These are phyloP conservation scores for Phalloptychus januarius DNA, from an alignment of 2,797 vertebrate genomes.

Conservation along the genomic window DNA sequence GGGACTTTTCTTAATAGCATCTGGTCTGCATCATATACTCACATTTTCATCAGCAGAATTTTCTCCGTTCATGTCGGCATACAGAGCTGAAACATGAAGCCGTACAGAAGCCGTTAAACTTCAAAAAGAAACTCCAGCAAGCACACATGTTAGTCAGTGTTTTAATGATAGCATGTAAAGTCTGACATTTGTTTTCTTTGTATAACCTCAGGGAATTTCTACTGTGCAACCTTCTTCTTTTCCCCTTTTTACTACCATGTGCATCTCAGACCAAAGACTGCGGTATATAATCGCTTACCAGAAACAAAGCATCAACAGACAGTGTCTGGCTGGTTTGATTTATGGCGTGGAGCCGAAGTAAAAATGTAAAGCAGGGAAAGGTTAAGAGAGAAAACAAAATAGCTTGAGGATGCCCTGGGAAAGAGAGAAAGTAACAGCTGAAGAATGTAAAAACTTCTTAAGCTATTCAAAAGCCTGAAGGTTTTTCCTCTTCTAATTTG, in stretches of 20 bases:
- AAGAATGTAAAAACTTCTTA: not conserved
- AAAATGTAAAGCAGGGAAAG: slow-evolving; percentile 30
- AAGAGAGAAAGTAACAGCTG: not conserved
- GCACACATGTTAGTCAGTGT: slow-evolving; percentile 40
- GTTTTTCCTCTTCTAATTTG: not conserved
- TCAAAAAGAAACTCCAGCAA: slow-evolving; percentile 50
- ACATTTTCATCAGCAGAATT: slow-evolving; percentile 61
- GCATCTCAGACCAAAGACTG: slow-evolving; percentile 61
- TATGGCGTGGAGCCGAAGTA: slow-evolving; percentile 14
- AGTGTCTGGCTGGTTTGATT: slow-evolving; percentile 36
- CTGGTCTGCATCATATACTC: slow-evolving; percentile 47
- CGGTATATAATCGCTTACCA: slow-evolving; percentile 19
- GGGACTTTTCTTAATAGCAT: not conserved
- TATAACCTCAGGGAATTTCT: slow-evolving; percentile 43
- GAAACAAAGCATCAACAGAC: slow-evolving; percentile 29
- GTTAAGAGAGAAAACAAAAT: not conserved
- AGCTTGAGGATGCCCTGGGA: slow-evolving; percentile 10
- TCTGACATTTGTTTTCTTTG: slow-evolving; percentile 39
- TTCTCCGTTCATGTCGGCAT: slow-evolving; percentile 47
- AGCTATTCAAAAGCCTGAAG: not conserved
- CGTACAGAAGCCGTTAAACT: slow-evolving; percentile 33
- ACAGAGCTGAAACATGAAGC: slow-evolving; percentile 51
- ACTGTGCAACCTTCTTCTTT: slow-evolving; percentile 33
- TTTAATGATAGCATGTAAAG: slow-evolving; percentile 43
- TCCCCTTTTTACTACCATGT: slow-evolving; percentile 43